A percentile compares a stretch with the other conserved stretches of the same genome.
phyloP scores from a whole-genome alignment of 2,113 vertebrate genomes.

The Marcusenius ussheri region DNA sequence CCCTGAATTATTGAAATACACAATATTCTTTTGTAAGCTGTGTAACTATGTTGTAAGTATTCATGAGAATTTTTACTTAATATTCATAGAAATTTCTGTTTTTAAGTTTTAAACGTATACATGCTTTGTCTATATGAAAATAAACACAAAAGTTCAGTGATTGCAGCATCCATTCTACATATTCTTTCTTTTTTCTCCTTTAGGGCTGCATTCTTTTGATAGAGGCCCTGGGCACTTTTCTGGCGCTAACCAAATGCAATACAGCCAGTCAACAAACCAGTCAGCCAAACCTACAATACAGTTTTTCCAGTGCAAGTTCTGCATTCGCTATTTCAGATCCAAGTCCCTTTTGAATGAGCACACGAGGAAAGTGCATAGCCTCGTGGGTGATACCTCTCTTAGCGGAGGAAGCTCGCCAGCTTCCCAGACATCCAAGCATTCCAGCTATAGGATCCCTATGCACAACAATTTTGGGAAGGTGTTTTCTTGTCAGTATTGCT shows the following conservation, averaged over 20 bases:
- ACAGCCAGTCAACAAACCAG: slow-evolving; percentile 71
- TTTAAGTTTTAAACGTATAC: background rate
- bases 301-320: slow-evolving; percentile 98
- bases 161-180: background rate
- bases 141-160: background rate
- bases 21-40: background rate
- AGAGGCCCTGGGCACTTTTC: slow-evolving; percentile 70
- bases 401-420: slow-evolving; percentile 61
- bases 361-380: slow-evolving; percentile 83
- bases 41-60: background rate
- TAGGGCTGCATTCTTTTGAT: slow-evolving; percentile 75
- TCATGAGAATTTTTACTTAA: background rate
- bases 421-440: slow-evolving; percentile 52
- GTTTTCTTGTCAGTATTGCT: slow-evolving; percentile 90
- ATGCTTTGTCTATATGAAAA: background rate
- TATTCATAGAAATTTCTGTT: background rate
- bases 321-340: slow-evolving; percentile 94
- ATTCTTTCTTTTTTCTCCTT: slow-evolving; percentile 48
- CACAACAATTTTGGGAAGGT: slow-evolving; percentile 78
- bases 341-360: slow-evolving; percentile 92
- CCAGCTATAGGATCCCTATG: slow-evolving; percentile 78
- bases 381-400: slow-evolving; percentile 50
- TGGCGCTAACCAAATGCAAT: slow-evolving; percentile 69
- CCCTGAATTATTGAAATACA: background rate
- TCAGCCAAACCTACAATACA: slow-evolving; percentile 71